These are phyloP conservation scores for Heliothis peltigera DNA, from an alignment of 2,888 invertebrate species.

Conservation along the genomic window DNA sequence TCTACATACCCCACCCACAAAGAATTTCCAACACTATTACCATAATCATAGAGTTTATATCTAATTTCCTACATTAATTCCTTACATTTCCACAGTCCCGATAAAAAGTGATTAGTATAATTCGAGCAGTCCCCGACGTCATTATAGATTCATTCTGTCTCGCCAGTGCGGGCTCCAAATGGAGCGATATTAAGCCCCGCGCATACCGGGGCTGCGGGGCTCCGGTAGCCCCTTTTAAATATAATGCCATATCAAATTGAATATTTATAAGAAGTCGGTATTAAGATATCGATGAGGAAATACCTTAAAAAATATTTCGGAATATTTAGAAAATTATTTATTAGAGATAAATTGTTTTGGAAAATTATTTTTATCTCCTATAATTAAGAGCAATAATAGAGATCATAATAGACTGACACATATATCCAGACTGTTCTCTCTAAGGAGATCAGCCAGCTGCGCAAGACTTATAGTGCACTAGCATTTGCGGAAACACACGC, in stretches of 20 bases:
- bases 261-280: neutral
- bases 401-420: too few species aligned
- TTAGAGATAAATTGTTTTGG: too few species aligned
- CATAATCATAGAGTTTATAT: neutral
- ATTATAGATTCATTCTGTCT: constrained; percentile 61
- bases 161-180: constrained; percentile 6
- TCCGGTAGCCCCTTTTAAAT: neutral
- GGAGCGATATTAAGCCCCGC: neutral
- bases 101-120: constrained; percentile 57
- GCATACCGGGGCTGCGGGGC: neutral
- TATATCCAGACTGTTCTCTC: too few species aligned
- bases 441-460: too few species aligned
- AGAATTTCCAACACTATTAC: neutral
- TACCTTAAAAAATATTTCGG: neutral
- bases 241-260: neutral
- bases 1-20: neutral
- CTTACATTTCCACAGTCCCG: neutral
- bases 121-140: constrained; percentile 42
- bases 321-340: too few species aligned
- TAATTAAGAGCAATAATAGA: too few species aligned
- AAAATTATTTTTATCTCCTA: too few species aligned
- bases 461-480: too few species aligned
- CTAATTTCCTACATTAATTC: neutral
- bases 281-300: neutral
- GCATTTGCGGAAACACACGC: too few species aligned